These are phyloP conservation scores for Hypomesus transpacificus DNA, from an alignment of 2,113 vertebrate genomes.

Conservation along the genomic window DNA sequence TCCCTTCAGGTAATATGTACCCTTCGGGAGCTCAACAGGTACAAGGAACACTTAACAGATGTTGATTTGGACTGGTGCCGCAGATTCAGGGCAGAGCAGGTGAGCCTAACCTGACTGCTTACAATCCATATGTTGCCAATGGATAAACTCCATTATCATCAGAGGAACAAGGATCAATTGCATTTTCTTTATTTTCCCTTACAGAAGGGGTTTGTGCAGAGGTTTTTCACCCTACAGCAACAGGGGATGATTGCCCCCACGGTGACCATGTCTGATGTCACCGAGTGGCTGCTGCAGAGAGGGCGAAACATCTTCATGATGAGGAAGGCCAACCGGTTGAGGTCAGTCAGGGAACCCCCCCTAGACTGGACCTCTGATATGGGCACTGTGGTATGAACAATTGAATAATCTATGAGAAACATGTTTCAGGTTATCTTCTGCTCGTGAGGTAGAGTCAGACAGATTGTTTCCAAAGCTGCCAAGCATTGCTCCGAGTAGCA, in stretches of 20 bases:
- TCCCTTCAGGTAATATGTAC: slow-evolving; percentile 24
- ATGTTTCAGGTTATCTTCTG: neutral
- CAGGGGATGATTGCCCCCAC: slow-evolving; percentile 7
- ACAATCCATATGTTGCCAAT: neutral
- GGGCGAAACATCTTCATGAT: neutral
- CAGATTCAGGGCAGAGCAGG: slow-evolving; percentile 17
- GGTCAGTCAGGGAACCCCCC: neutral
- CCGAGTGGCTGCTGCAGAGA: slow-evolving; percentile 4
- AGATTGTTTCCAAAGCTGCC: neutral
- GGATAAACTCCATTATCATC: neutral
- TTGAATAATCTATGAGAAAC: neutral
- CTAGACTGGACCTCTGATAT: neutral
- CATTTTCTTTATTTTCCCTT: neutral
- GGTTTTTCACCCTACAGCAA: slow-evolving; percentile 11
- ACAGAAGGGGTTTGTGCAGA: slow-evolving; percentile 16
- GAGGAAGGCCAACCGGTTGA: neutral
- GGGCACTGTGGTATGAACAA: neutral
- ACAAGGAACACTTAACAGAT: slow-evolving; percentile 24
- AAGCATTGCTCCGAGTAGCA: neutral
- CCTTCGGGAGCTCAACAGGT: slow-evolving; percentile 12
- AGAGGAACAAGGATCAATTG: neutral
- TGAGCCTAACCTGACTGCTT: neutral
- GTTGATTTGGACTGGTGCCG: slow-evolving; percentile 15
- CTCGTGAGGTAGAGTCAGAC: neutral
- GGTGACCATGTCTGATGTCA: slow-evolving; percentile 12